These are phyloP conservation scores for Dryomyza anilis DNA, from an alignment of 2,888 invertebrate genomes.

Conservation along the genomic window DNA sequence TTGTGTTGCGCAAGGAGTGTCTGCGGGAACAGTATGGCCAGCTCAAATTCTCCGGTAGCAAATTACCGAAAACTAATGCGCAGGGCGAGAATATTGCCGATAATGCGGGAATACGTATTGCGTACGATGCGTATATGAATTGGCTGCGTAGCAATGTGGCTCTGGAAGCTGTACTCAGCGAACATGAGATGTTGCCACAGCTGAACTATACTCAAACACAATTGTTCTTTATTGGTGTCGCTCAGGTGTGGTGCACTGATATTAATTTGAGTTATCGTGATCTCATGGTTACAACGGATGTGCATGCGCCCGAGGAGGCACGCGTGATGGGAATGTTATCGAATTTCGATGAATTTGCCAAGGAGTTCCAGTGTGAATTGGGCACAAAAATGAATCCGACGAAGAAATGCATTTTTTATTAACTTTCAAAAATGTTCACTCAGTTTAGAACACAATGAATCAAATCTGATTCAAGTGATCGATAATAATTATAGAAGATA, in stretches of 20 bases:
- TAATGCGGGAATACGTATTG: constrained; percentile 52
- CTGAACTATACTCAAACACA: constrained; percentile 46
- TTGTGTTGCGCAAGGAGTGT: constrained; percentile 46
- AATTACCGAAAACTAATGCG: constrained; percentile 38
- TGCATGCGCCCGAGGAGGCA: constrained; percentile 46
- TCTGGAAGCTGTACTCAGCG: constrained; percentile 20
- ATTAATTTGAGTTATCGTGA: constrained; percentile 32
- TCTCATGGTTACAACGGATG: constrained; percentile 31
- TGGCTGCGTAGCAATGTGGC: constrained; percentile 42
- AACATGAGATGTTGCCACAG: constrained; percentile 43
- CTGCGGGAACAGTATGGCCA: constrained; percentile 47
- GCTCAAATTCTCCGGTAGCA: constrained; percentile 35
- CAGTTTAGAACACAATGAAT: no score
- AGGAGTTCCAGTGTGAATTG: constrained; percentile 44
- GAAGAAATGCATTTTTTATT: constrained; percentile 50
- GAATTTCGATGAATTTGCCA: constrained; percentile 48
- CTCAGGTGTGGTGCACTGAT: constrained; percentile 44
- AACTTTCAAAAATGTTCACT: no score
- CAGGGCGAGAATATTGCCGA: constrained; percentile 55
- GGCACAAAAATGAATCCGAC: constrained; percentile 50
- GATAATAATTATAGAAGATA: no score
- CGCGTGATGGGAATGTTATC: constrained; percentile 48
- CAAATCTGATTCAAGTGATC: no score
- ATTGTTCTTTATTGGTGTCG: constrained; percentile 52
- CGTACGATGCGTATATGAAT: constrained; percentile 48